Conservation (phyloP, 2,888 invertebrate genomes). For the Nephrocerus scutellatus region DNA sequence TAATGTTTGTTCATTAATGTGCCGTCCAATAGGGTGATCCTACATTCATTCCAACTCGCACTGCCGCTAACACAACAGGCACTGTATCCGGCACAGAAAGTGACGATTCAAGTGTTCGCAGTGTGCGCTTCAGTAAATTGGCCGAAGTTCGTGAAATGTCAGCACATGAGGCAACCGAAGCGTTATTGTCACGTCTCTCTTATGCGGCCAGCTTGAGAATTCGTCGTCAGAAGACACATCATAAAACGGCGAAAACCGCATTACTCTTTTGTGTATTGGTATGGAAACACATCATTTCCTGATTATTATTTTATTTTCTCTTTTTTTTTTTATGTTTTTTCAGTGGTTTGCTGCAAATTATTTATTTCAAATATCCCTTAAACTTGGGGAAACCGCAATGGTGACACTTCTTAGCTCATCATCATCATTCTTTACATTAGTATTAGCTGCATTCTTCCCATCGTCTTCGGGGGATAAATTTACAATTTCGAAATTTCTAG, state of each 20-base stretch:
- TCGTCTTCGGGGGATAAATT: conserved; percentile 75
- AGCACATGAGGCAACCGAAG: conserved; percentile 85
- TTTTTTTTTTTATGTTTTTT: conserved; percentile 38
- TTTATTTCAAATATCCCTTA: conserved; percentile 81
- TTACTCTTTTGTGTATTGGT: conserved; percentile 80
- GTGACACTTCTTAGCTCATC: conserved; percentile 85
- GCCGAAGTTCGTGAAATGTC: conserved; percentile 84
- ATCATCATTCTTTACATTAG: conserved; percentile 80
- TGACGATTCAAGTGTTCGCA: conserved; percentile 77
- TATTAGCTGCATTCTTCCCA: conserved; percentile 81
- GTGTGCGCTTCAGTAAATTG: conserved; percentile 86
- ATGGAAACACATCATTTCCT: conserved; percentile 25
- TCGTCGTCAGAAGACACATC: conserved; percentile 53
- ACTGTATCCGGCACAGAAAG: conserved; percentile 65
- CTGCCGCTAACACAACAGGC: conserved; percentile 47
- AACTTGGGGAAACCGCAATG: conserved; percentile 74
- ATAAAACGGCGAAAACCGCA: conserved; percentile 74
- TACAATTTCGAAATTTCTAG: conserved; percentile 75
- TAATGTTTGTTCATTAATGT: conserved; percentile 28
- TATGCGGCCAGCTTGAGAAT: conserved; percentile 86
- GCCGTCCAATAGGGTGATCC: conserved; percentile 95
- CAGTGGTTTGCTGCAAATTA: conserved; percentile 96
- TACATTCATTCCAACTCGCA: conserved; percentile 83
- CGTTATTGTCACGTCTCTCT: conserved; percentile 84
- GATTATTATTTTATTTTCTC: conserved; percentile 17